These are phyloP conservation scores for Cyprinodon variegatus DNA, from an alignment of 2,113 vertebrate species.

Conservation along the genomic window DNA sequence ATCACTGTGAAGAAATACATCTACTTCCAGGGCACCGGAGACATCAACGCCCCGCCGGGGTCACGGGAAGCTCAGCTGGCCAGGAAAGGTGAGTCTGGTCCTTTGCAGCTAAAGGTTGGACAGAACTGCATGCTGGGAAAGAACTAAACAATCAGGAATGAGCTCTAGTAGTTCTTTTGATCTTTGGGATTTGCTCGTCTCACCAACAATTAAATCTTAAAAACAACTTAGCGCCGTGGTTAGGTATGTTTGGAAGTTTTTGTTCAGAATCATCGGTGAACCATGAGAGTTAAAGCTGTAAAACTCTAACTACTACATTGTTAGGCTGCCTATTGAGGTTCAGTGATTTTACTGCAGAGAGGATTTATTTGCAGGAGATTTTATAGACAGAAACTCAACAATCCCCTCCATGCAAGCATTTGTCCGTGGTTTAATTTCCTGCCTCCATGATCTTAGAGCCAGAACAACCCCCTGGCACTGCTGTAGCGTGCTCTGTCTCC, in stretches of 20 bases:
- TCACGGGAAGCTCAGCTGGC: constrained; percentile 85
- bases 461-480: background rate
- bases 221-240: no score
- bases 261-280: background rate
- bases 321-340: background rate
- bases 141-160: no score
- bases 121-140: no score
- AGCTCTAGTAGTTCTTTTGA: no score
- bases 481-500: constrained; percentile 13
- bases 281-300: background rate
- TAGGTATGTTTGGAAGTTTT: no score
- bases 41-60: constrained; percentile 92
- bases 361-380: background rate
- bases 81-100: constrained; percentile 81
- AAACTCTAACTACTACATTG: background rate
- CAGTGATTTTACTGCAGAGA: background rate
- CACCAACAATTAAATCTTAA: no score
- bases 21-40: constrained; percentile 96
- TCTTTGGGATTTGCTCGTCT: no score
- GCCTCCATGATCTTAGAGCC: background rate
- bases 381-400: background rate
- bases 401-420: background rate
- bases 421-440: constrained; percentile 10
- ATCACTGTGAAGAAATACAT: constrained; percentile 98
- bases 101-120: no score